These are phyloP conservation scores for Montipora efflorescens DNA, from an alignment of 64 coral and sea anemone genomes.

Conservation along the genomic window DNA sequence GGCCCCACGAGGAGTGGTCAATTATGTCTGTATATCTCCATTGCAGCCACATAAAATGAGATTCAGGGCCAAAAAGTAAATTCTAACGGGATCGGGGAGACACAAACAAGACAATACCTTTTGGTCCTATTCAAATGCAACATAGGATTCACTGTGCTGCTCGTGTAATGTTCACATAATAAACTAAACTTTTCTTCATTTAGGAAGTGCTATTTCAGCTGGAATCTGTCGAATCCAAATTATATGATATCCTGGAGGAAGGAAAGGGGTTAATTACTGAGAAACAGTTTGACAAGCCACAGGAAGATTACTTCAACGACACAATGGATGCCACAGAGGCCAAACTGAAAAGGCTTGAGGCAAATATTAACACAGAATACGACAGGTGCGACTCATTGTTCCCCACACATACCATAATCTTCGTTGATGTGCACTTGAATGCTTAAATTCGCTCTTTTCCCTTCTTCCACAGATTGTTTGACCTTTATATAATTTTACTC, in stretches of 20 bases:
- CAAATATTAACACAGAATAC: constrained; percentile 29
- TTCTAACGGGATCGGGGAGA: too few species aligned
- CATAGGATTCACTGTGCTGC: too few species aligned
- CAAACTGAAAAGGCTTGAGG: background rate
- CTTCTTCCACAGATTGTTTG: constrained; percentile 52
- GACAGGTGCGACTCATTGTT: background rate
- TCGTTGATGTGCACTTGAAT: too few species aligned
- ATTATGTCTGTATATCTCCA: too few species aligned
- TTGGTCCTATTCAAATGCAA: too few species aligned
- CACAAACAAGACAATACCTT: too few species aligned
- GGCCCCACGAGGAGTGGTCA: too few species aligned
- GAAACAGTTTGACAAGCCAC: background rate
- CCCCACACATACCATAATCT: too few species aligned
- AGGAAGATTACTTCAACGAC: constrained; percentile 22
- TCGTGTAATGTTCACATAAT: background rate
- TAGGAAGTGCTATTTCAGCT: constrained; percentile 14
- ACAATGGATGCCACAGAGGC: constrained; percentile 32
- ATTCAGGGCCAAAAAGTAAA: too few species aligned
- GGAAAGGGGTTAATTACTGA: constrained; percentile 1
- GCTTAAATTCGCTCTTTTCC: too few species aligned
- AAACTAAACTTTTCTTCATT: background rate
- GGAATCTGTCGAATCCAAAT: constrained; percentile 2
- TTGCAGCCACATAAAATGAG: too few species aligned
- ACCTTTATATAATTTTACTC: constrained; percentile 80
- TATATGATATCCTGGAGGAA: constrained; percentile 37